Evolutionary conservation across 2,888 invertebrate genomes (phyloP), one percentile per base, ranked within the genome.

Genomic region (Gryllus longicercus): DNA sequence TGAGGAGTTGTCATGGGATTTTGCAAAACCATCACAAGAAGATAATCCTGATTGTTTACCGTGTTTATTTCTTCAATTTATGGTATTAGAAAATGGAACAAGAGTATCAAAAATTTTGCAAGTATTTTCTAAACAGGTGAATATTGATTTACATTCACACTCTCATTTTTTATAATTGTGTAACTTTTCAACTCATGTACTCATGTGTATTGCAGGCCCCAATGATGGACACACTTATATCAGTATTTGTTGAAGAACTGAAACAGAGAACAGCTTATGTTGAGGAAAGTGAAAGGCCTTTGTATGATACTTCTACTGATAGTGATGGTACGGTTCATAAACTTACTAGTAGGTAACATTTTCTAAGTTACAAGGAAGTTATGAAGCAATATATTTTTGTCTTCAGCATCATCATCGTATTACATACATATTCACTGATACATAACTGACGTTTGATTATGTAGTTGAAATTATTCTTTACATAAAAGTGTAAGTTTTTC

Each of bases 1-100:
- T 85, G 95, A 96, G 85, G 95, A 97, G 85, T 88, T 98, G 83
- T 96, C 95, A 21, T 98, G 97, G 96, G 96, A 97, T 86, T 94
- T 94, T 87, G 96, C 96, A 0, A 92, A 96, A 85, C 94, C 95
- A 0, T 94, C 95, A 1, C 94, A 95, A 85, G 93, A 93, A 84
- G 94, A 95, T 86, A 89, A 89, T 85, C 91, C 91, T 23, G 95
- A 97, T 86, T 95, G 96, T 85, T 89, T 96, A 83, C 97, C 97
- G 12, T 97, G 97, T 86, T 90, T 98, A 82, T 97, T 97, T 88
- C 88, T 98, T 23, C 97, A 98, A 88, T 96, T 96, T 86, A 91
- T 93, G 88, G 91, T 94, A 0, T 91, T 93, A 0, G 94, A 95
- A 85, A 94, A 93, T 84, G 93, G 93, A 14, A 88, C 93, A 25